Conservation (phyloP, 2,113 vertebrate genomes). For the Fukomys damarensis region DNA sequence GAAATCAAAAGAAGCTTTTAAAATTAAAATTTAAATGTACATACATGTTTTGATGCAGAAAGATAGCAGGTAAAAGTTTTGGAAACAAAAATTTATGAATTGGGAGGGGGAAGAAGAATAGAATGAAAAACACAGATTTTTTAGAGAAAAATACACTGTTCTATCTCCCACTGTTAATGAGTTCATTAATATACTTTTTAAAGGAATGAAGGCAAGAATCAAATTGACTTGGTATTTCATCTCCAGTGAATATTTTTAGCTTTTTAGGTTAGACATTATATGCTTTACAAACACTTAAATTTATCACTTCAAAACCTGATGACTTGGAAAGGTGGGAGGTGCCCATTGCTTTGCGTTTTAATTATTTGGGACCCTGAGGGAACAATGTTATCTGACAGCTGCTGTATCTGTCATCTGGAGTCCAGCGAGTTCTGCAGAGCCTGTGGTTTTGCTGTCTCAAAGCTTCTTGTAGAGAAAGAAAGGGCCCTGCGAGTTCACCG, state of each 20-base stretch:
- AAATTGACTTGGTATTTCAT: background rate
- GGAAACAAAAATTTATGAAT: conserved; percentile 4
- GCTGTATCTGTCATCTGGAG: background rate
- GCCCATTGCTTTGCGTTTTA: background rate
- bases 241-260: conserved; percentile 7
- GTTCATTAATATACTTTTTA: background rate
- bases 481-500: background rate
- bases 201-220: background rate
- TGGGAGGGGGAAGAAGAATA: background rate
- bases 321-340: background rate
- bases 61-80: background rate
- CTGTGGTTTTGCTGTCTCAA: background rate
- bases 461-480: background rate
- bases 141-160: background rate
- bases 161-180: conserved; percentile 1
- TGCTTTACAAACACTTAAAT: conserved; percentile 16
- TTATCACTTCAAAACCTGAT: background rate
- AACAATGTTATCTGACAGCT: background rate
- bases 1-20: background rate
- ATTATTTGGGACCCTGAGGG: background rate
- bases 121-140: conserved; percentile 15
- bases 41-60: conserved; percentile 16
- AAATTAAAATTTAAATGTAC: conserved; percentile 36
- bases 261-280: conserved; percentile 13
- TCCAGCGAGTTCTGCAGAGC: background rate